Evolutionary conservation across 2,113 vertebrate species (phyloP).

Genomic region (Caranx melampygus): DNA sequence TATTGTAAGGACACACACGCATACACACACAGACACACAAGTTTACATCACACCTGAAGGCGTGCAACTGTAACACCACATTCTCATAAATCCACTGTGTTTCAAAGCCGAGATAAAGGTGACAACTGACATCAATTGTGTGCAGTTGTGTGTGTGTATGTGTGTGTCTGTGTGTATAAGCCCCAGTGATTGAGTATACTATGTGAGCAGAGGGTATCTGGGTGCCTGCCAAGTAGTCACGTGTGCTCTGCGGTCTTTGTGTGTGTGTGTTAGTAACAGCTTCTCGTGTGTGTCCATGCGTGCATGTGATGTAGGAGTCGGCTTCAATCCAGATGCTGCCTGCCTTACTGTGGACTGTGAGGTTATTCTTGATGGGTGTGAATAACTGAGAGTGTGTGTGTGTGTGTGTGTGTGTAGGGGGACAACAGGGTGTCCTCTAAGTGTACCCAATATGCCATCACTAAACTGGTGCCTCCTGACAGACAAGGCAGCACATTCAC

Average conservation of each 20-base stretch:
- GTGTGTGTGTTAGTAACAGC: constrained; percentile 31
- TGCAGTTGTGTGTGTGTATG: constrained; percentile 8
- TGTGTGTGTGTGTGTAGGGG: background rate
- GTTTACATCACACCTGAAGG: constrained; percentile 10
- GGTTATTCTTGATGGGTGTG: constrained; percentile 88
- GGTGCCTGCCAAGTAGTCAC: constrained; percentile 56
- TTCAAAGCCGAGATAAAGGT: constrained; percentile 18
- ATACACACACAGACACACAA: constrained; percentile 14
- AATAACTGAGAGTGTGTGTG: constrained; percentile 3
- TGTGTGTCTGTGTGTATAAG: constrained; percentile 6
- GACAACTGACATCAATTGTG: constrained; percentile 16
- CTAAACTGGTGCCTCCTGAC: constrained; percentile 6
- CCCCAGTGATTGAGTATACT: constrained; percentile 18
- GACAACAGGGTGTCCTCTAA: constrained; percentile 44
- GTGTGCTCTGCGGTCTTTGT: constrained; percentile 41
- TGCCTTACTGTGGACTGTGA: constrained; percentile 90
- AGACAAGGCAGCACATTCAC: constrained; percentile 1
- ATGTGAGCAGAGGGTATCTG: constrained; percentile 48
- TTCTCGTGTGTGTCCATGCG: constrained; percentile 38
- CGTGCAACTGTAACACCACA: constrained; percentile 9
- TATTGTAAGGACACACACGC: background rate
- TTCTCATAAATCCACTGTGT: constrained; percentile 31
- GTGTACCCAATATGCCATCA: constrained; percentile 8
- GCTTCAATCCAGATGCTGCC: constrained; percentile 90
- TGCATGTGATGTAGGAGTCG: constrained; percentile 36